A percentile compares a stretch with the other conserved stretches of the same genome.
Evolutionary conservation across 2,888 invertebrate genomes (phyloP).

Genomic region (Hyposoter dolosus): DNA sequence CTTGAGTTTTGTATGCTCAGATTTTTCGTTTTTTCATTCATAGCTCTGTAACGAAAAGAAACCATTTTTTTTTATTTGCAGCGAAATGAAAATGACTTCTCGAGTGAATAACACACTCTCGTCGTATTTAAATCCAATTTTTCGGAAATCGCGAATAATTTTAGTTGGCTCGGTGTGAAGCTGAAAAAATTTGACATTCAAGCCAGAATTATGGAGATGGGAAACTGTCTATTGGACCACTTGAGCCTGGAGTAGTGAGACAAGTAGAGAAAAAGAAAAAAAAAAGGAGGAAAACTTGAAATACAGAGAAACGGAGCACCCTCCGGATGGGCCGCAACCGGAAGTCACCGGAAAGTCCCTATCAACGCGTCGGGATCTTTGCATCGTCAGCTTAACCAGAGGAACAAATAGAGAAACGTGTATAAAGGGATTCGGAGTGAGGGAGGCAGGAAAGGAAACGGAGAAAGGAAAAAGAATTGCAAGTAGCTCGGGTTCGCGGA

Average conservation of each 20-base stretch:
- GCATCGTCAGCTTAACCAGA: slow-evolving; percentile 79
- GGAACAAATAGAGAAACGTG: slow-evolving; percentile 49
- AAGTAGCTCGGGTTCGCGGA: slow-evolving; percentile 9
- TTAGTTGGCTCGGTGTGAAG: neutral
- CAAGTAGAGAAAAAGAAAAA: slow-evolving; percentile 12
- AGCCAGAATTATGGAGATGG: slow-evolving; percentile 54
- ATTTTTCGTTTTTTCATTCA: no score
- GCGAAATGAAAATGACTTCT: neutral
- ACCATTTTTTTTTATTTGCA: no score
- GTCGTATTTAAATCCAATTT: neutral
- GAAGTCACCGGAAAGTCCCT: slow-evolving; percentile 79
- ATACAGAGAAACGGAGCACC: slow-evolving; percentile 49
- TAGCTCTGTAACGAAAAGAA: no score
- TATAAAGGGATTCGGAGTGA: slow-evolving; percentile 20
- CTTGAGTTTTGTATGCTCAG: neutral
- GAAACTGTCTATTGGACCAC: slow-evolving; percentile 63
- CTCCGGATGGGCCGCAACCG: slow-evolving; percentile 78
- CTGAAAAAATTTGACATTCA: slow-evolving; percentile 1
- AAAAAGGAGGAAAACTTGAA: slow-evolving; percentile 24
- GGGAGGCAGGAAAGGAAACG: slow-evolving; percentile 27
- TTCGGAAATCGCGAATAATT: neutral
- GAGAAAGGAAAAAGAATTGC: slow-evolving; percentile 26
- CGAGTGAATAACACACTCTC: neutral
- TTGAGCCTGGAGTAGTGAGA: slow-evolving; percentile 29
- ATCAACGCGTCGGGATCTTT: slow-evolving; percentile 82